Conservation (phyloP, 2,888 invertebrate genomes). For the Orgyia antiqua region DNA sequence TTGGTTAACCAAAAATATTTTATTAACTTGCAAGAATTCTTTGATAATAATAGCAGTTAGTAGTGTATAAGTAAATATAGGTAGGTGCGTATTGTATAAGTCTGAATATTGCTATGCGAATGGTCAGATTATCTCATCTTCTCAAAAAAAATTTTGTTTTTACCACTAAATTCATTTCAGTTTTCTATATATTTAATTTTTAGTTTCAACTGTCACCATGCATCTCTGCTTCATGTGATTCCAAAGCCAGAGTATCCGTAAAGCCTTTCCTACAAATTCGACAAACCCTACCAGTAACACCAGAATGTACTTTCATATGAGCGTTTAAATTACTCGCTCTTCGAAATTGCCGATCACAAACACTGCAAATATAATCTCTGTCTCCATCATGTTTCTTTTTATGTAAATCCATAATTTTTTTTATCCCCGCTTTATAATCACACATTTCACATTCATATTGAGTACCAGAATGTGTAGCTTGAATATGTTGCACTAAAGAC, state of each 20-base stretch:
- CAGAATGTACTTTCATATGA: conserved; percentile 61
- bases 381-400: conserved; percentile 69
- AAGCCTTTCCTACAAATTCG: conserved; percentile 48
- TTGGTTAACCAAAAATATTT: no score
- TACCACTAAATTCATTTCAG: no score
- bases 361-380: conserved; percentile 69
- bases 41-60: no score
- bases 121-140: no score
- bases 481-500: conserved; percentile 70
- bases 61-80: no score
- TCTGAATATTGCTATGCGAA: no score
- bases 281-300: conserved; percentile 48
- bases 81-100: no score
- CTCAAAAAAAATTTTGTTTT: no score
- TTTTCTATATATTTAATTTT: no score
- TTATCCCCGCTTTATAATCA: conserved; percentile 49
- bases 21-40: no score
- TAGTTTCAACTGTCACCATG: no score
- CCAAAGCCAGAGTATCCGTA: conserved; percentile 35
- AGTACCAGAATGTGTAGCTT: conserved; percentile 60
- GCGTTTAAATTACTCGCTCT: conserved; percentile 68
- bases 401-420: conserved; percentile 59
- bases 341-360: conserved; percentile 74
- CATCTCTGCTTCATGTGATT: conserved; percentile 36
- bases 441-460: conserved; percentile 53